Evolutionary conservation across 2,113 vertebrate genomes (phyloP), one percentile per base, ranked within the genome.

Genomic region (Tetraodon nigroviridis): DNA sequence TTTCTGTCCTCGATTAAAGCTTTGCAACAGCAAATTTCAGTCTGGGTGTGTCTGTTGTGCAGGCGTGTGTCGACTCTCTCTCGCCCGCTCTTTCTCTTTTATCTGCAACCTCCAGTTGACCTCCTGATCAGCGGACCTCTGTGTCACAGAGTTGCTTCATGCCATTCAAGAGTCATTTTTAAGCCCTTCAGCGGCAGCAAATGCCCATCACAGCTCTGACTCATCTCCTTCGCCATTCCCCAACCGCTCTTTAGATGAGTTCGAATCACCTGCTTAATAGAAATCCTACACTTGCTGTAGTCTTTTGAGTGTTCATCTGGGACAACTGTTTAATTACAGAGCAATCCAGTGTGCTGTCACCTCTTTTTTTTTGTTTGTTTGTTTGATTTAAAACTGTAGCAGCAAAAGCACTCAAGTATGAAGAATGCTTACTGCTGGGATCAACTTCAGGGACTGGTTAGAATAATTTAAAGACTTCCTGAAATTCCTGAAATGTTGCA

Each of bases 401-500:
- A 71, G 73, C 61, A 75, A 80, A 80, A 67, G 73, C 73, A 66
- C 75, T 78, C 58, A 10, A 55, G 57, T 63, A 55, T 73, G 70
- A 78, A 64, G 69, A 0, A 49, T 68, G 67, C 65, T 68, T 45
- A 51, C 79, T 75, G 75, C 78, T 78, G 66, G 67, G 79, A 72
- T 83, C 75, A 59, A 71, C 66, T 44, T 73, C 77, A 79, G 81
- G 76, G 73, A 85, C 78, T 81, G 73, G 71, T 84, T 87, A 52
- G 79, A 87, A 87, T 89, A 81, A 87, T 87, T 86, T 79, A 87
- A 82, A 79, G 73, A 72, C 68, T 71, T 64, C 56, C 68, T 79
- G 50, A 66, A 73, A 77, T 37, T 37, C 32, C 32, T 37, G 32
- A 12, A 37, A 37, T 12, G 32, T 12, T 37, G 64, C 77, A 71